These are phyloP conservation scores for Punctoribates punctum DNA, from an alignment of 2,888 invertebrate genomes.

Conservation along the genomic window DNA sequence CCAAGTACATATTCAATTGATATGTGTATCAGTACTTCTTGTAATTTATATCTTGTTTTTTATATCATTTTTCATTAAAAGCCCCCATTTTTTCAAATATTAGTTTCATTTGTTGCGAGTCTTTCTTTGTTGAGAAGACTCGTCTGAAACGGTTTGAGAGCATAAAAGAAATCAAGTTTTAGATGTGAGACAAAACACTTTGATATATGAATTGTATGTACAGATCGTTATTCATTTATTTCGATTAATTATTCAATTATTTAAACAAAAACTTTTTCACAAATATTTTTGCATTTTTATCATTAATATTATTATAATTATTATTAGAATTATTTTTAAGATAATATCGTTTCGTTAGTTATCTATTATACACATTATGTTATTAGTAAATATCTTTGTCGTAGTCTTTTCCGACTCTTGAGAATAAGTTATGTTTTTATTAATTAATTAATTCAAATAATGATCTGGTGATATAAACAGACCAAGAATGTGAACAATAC, in stretches of 20 bases:
- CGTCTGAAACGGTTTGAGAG: not conserved
- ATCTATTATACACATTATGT: not conserved
- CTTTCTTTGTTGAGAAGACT: not conserved
- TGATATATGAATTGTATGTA: constrained; percentile 10
- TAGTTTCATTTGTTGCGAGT: not conserved
- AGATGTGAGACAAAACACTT: not conserved
- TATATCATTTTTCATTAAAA: constrained; percentile 6
- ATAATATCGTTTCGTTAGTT: constrained; percentile 11
- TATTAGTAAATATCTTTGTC: not conserved
- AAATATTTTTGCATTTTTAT: constrained; percentile 27
- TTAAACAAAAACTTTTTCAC: not conserved
- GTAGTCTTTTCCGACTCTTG: not conserved
- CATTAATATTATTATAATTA: constrained; percentile 19
- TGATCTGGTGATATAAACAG: constrained; percentile 16
- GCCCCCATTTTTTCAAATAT: not conserved
- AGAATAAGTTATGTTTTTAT: not conserved
- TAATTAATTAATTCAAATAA: not conserved
- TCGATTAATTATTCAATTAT: not conserved
- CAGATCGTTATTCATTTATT: constrained; percentile 26
- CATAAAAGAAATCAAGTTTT: not conserved
- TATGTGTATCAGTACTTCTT: constrained; percentile 28
- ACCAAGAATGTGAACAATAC: not conserved
- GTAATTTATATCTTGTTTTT: not conserved
- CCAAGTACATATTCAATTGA: constrained; percentile 19
- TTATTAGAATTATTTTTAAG: constrained; percentile 3